These are phyloP conservation scores for Apogon hyalosoma DNA, from an alignment of 2,797 vertebrate species.

Conservation along the genomic window DNA sequence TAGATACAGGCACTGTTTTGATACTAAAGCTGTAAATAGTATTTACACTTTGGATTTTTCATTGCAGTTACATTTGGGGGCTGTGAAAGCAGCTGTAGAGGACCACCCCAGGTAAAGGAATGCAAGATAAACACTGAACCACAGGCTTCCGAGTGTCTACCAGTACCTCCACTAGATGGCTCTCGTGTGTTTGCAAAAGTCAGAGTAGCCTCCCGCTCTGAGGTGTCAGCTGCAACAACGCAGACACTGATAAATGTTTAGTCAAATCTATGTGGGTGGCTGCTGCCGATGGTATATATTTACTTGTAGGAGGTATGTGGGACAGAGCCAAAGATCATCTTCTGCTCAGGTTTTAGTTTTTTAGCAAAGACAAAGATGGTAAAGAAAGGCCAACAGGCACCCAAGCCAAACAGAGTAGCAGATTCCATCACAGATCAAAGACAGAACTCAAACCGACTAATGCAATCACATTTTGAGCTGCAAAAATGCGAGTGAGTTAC, in stretches of 20 bases:
- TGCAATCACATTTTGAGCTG: conserved; percentile 11
- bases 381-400: background rate
- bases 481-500: conserved; percentile 31
- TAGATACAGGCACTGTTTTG: too few species aligned
- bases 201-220: background rate
- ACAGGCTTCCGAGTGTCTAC: background rate
- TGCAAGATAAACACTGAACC: conserved; percentile 19
- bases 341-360: background rate
- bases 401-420: conserved; percentile 49
- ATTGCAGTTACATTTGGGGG: conserved; percentile 22
- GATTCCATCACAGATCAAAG: conserved; percentile 40
- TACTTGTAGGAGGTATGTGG: conserved; percentile 8
- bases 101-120: conserved; percentile 41
- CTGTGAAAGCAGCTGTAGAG: conserved; percentile 32
- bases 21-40: too few species aligned
- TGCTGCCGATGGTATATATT: conserved; percentile 2
- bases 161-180: conserved; percentile 71
- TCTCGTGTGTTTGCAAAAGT: conserved; percentile 35
- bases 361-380: background rate
- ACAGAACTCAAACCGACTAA: conserved; percentile 21
- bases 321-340: background rate
- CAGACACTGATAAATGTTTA: conserved; percentile 21
- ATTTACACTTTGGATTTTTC: conserved; percentile 12
- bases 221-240: conserved; percentile 23
- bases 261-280: conserved; percentile 11